These are phyloP conservation scores for Coregonus clupeaformis DNA, from an alignment of 2,113 vertebrate species.

Conservation along the genomic window DNA sequence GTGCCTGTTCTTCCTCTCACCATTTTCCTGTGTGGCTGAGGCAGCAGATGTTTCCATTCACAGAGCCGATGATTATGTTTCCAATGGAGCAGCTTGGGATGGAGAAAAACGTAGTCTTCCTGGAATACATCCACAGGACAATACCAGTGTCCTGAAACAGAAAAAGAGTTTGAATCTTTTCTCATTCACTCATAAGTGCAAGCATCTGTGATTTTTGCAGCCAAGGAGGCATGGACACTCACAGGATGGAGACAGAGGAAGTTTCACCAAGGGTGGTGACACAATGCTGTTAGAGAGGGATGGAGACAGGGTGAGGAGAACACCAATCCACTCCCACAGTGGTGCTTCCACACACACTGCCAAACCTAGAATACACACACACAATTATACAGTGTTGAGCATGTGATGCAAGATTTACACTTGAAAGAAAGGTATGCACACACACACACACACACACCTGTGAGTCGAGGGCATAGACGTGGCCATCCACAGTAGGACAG, in stretches of 20 bases:
- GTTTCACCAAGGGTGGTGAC: slow-evolving; percentile 82
- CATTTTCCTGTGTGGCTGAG: slow-evolving; percentile 81
- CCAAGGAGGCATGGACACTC: slow-evolving; percentile 39
- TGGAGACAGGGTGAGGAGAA: slow-evolving; percentile 89
- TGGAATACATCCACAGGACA: slow-evolving; percentile 77
- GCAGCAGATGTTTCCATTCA: slow-evolving; percentile 85
- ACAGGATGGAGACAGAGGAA: slow-evolving; percentile 84
- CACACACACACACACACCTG: slow-evolving; percentile 80
- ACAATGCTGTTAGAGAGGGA: slow-evolving; percentile 74
- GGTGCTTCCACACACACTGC: slow-evolving; percentile 81
- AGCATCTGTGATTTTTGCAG: not conserved
- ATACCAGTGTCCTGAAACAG: slow-evolving; percentile 77
- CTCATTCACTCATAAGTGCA: no score
- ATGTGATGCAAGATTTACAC: not conserved
- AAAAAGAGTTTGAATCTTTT: no score
- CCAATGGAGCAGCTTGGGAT: slow-evolving; percentile 78
- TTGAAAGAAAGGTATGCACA: not conserved
- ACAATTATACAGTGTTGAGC: not conserved
- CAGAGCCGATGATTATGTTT: slow-evolving; percentile 81
- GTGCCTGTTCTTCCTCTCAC: slow-evolving; percentile 61
- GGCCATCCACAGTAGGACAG: slow-evolving; percentile 81
- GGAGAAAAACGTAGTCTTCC: slow-evolving; percentile 87
- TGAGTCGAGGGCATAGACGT: slow-evolving; percentile 86
- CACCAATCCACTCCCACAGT: slow-evolving; percentile 82
- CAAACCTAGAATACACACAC: slow-evolving; percentile 67